Base-by-base conservation (phyloP, 2,888 invertebrate species). In the Athalia cordata region DNA sequence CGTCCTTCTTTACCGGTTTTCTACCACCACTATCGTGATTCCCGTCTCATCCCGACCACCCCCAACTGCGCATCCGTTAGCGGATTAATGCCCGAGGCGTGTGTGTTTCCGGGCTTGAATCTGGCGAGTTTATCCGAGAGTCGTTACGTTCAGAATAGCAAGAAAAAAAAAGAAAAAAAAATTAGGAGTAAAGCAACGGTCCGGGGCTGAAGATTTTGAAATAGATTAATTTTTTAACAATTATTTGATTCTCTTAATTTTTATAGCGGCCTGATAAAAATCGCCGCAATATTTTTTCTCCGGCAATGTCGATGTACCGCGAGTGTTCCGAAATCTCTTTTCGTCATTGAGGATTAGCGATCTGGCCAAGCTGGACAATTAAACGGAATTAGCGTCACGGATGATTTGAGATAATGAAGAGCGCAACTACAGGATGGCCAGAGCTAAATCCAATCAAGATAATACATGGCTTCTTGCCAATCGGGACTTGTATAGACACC, bases 401-500 rank as follows among this genome's bases (percentile, higher is more conserved):
- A 75, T 29, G 29, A 29, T 29, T 75, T 64, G 75, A 50, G 75
- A 75, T 52, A 9, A 8, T n/a, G 29, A 55, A 13, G 8, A 5
- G 62, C 47, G 15, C 72, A 47, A 72, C 47, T 59, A 72, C 72
- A 59, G 57, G 47, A 57, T 72, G 2, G 29, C 72, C 47, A 62
- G 29, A 62, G 75, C 61, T 29, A 75, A 75, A 75, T 75, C 75
- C 75, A 75, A 75, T 75, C 75, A 62, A 61, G 75, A 61, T 59
- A 64, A 75, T 75, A 62, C 75, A 29, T 75, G 62, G 75, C 62
- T 50, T 75, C n/a, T 62, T 57, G 75, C 62, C 75, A 62, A 75
- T 52, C 5, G 68, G 52, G 43, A 13, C 8, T 57, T 52, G 8
- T n/a, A 72, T 72, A 47, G 45, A 72, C 72, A 72, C 45, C 72